Evolutionary conservation across 2,888 invertebrate species (phyloP).

Genomic region (Watsonalla binaria): DNA sequence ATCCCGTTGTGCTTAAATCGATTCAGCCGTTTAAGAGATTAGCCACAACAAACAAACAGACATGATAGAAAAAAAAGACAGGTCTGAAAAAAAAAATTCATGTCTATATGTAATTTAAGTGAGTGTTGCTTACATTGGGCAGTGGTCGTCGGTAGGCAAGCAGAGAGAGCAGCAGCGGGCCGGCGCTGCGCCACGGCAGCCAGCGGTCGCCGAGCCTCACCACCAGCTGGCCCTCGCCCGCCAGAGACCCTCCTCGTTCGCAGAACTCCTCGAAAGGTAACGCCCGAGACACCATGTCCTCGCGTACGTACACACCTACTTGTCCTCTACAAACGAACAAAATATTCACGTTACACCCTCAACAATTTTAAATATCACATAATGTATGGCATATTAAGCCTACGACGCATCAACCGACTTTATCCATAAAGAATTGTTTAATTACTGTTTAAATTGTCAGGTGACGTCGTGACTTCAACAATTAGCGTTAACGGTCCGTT

Average conservation of each 20-base stretch:
- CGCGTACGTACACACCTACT: constrained; percentile 62
- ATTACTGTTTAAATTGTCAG: no score
- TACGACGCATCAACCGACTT: no score
- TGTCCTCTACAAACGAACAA: constrained; percentile 59
- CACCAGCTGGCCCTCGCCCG: constrained; percentile 87
- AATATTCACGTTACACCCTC: background rate
- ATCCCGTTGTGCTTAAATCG: no score
- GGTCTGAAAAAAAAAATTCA: no score
- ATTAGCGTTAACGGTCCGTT: no score
- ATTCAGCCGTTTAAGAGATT: no score
- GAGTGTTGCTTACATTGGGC: constrained; percentile 79
- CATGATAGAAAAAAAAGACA: no score
- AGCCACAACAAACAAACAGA: no score
- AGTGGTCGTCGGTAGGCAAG: constrained; percentile 92
- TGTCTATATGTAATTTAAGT: background rate
- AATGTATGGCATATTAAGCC: no score
- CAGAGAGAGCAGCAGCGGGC: constrained; percentile 92
- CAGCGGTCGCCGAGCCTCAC: constrained; percentile 92
- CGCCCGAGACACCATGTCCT: constrained; percentile 62
- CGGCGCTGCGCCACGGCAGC: constrained; percentile 94
- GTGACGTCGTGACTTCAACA: no score
- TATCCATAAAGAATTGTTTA: no score
- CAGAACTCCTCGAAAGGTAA: constrained; percentile 70
- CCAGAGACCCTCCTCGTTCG: constrained; percentile 89
- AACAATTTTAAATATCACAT: no score